Base-by-base conservation (phyloP, 2,113 vertebrate genomes). In the Trematomus loennbergii region DNA sequence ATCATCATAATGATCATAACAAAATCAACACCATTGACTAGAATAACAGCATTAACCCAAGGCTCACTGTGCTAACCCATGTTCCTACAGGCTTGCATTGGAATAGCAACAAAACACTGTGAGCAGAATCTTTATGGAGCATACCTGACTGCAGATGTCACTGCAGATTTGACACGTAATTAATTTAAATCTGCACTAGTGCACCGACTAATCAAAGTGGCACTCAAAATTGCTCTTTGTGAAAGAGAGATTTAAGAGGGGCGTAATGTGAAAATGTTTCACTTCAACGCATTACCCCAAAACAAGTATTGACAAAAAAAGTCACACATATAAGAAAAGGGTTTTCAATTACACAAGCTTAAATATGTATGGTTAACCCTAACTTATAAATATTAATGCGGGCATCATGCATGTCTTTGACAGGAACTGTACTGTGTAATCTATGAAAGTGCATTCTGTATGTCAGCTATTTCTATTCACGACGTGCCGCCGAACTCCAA, bases 321-420 rank as follows among this genome's bases (percentile, higher is more conserved):
- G 17, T n/a, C 59, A 36, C 58, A 71, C 25, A 33, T 72, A 70
- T 12, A 54, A 40, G n/a, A 12, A 75, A 72, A 58, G n/a, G 20
- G 17, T 68, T 50, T 85, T 85, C 57, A 65, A 66, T 85, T 82
- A 77, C 64, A 49, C 36, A 80, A 85, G 64, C 54, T 72, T 50
- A 50, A 12, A 82, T 9, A 71, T 75, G 18, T 78, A 66, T 61
- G 54, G 71, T 52, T 78, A 75, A 79, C 55, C 17, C 9, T 3
- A 29, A n/a, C 17, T 75, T 71, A 81, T 79, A 68, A 76, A 88
- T 88, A 86, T 76, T 72, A 78, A 87, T 79, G 40, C 1, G 2
- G 12, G 25, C 55, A 61, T 61, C 22, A 66, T 75, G 45, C n/a
- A 18, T 0, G 0, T 9, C 74, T 75, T 59, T 75, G 71, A 59